phyloP scores from a whole-genome alignment of 92 coral and sea anemone genomes.

The Hydrozoanthus gracilis region DNA sequence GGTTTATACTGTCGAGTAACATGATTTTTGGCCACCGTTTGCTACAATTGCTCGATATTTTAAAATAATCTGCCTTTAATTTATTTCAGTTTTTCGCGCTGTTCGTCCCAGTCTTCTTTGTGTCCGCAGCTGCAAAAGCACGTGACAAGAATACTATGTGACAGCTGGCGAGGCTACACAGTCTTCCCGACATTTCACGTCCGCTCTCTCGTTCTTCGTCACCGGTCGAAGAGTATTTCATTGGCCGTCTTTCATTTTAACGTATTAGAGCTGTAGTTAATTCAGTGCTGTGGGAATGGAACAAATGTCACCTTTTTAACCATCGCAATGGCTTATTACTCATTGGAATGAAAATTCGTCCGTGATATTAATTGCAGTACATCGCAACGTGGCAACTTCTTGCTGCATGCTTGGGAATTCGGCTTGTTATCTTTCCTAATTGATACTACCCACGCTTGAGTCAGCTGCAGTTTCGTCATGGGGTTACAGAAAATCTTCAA shows the following conservation, averaged over 20 bases:
- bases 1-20: too few relatives aligned
- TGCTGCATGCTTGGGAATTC: slow-evolving; percentile 40
- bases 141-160: not conserved
- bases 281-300: not conserved
- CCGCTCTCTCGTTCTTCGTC: too few relatives aligned
- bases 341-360: not conserved
- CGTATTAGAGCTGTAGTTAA: not conserved
- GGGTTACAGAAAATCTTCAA: slow-evolving; percentile 78
- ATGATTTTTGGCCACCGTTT: too few relatives aligned
- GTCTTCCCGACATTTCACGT: slow-evolving; percentile 13
- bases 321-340: not conserved
- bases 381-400: slow-evolving; percentile 36
- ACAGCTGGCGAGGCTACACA: slow-evolving; percentile 37
- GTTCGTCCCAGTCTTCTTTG: too few relatives aligned
- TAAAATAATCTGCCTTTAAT: too few relatives aligned
- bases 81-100: too few relatives aligned
- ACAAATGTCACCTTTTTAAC: not conserved
- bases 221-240: not conserved
- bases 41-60: too few relatives aligned
- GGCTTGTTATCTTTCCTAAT: not conserved
- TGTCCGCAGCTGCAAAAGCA: not conserved
- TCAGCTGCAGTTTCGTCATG: slow-evolving; percentile 62
- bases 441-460: not conserved
- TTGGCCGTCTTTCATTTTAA: not conserved
- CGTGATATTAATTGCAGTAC: slow-evolving; percentile 1